Evolutionary conservation across 2,888 invertebrate genomes (phyloP), one percentile per base, ranked within the genome.

Genomic region (Eledone cirrhosa): DNA sequence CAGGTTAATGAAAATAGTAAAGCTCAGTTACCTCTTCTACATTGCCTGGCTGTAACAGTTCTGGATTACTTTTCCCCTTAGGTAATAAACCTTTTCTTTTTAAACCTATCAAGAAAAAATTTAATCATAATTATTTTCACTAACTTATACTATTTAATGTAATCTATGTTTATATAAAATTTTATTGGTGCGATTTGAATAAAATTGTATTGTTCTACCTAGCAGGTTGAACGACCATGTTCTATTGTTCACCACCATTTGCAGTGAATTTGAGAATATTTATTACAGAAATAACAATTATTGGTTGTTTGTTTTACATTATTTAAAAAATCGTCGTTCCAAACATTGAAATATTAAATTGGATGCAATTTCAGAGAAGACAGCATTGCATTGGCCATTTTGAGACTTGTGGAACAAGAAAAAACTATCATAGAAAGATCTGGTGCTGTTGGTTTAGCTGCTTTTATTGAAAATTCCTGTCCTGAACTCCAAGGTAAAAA

Each of bases 391-490:
- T 93, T 95, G 81, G 94, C 95, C 1, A 96, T 96, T 79, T 89
- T 96, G 79, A 93, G 94, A 47, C 91, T 96, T 79, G 94, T 95
- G 13, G 96, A 96, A 89, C 92, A 94, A 83, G 96, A 96, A 90
- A 96, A 97, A 89, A 95, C 95, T 85, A 96, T 97, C 22, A 96
- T 97, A 29, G 97, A 97, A 89, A 97, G 97, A 0, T 97, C 96
- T 0, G 97, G 97, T 0, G 97, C 96, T 0, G 93, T 94, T 1
- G 95, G 95, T 0, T 91, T 97, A 19, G 97, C 96, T 0, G 97
- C 96, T 31, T 94, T 97, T 86, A 92, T 97, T 85, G 94, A 95
- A 0, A 95, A 95, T 0, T 93, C 94, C 78, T 91, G 96, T 67
- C 94, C 95, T 13, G 96, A 97, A 85, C 92, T 96, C 22, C 93